Percentiles rank a stretch among this genome's conserved stretches.
Evolutionary conservation across 2,797 vertebrate genomes (phyloP).

Genomic region (Crenuchus spilurus): DNA sequence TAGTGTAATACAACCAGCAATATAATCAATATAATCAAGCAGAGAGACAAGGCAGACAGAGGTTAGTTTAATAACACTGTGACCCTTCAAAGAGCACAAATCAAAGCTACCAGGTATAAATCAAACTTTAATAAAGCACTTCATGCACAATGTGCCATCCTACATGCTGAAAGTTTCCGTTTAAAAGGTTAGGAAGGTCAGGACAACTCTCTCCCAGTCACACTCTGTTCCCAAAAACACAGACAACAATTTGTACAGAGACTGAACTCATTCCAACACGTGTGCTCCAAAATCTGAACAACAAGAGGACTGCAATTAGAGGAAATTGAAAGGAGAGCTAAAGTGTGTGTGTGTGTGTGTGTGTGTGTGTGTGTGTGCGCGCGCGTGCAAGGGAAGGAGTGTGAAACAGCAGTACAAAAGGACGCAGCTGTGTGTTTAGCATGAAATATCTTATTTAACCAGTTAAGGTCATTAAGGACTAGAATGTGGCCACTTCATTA

Average conservation of each 20-base stretch:
- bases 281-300: conserved; percentile 41
- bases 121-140: not conserved
- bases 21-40: no score
- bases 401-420: not conserved
- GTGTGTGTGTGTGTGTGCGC: not conserved
- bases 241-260: conserved; percentile 53
- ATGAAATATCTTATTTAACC: not conserved
- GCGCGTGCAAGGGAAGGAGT: conserved; percentile 7
- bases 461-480: not conserved
- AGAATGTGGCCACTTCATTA: no score
- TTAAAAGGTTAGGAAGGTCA: not conserved
- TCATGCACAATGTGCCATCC: not conserved
- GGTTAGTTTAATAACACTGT: no score
- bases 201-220: conserved; percentile 29
- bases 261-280: conserved; percentile 42
- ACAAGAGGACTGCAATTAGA: conserved; percentile 44
- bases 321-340: conserved; percentile 51
- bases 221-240: conserved; percentile 23
- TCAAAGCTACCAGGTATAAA: not conserved
- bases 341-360: not conserved
- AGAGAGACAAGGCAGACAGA: no score
- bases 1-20: no score
- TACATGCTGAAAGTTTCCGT: not conserved
- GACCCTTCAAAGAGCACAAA: not conserved
- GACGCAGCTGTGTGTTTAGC: conserved; percentile 17